Base-by-base conservation (phyloP, 2,888 invertebrate species). In the Drepanosiphum platanoidis region DNA sequence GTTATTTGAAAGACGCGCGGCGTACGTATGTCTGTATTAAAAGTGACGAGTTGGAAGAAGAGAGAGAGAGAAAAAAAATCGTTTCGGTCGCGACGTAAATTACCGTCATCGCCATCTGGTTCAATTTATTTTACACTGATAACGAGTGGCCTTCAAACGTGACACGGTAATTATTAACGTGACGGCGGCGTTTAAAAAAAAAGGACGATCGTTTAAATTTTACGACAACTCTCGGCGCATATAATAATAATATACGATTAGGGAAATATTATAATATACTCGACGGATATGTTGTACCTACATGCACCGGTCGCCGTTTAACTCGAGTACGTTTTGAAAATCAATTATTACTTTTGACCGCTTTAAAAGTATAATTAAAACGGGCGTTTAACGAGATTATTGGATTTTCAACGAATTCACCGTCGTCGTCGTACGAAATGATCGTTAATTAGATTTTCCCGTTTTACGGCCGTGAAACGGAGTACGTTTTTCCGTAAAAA, bases 121-220 rank as follows among this genome's bases (percentile, higher is more conserved):
- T 18, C 42, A 78, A 78, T 64, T 78, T 22, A 34, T 75, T 75
- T n/a, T n/a, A 75, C 22, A 78, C 22, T 42, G 30, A 78, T 78
- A 78, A 2, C 30, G 39, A 64, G 15, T 64, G 64, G 64, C 78
- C 64, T 78, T 78, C 78, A 42, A 18, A 22, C 22, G 22, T 32
- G 64, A 78, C 64, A 78, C n/a, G n/a, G 42, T 78, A 18, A 77
- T 64, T 39, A 77, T 39, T n/a, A 30, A 77, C 64, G 30, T 61
- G 64, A 77, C 64, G 39, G n/a, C n/a, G n/a, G n/a, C n/a, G 39
- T 77, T 18, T 39, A 18, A 58, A n/a, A 75, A 70, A 77, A 64
- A 52, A 64, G 2, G 18, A 9, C 15, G 18, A 77, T 11, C 11
- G 11, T 64, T 77, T 30, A 61, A 64, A 77, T 77, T 34, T 52